A percentile compares a stretch with the other conserved stretches of the same genome.
Evolutionary conservation across 2,113 vertebrate genomes (phyloP).

Genomic region (Echinops telfairi): DNA sequence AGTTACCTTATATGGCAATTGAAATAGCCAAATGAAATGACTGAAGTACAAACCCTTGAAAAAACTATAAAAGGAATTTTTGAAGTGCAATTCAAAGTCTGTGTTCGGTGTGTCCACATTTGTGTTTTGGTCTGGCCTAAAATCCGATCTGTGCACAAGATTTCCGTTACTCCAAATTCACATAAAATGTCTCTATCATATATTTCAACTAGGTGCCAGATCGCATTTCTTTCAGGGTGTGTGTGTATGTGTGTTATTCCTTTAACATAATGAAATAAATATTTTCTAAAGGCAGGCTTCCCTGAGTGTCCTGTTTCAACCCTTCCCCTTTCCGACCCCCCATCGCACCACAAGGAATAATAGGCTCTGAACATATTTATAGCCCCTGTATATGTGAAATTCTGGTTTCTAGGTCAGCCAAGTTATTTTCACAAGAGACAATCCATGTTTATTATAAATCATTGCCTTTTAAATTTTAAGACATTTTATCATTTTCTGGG

Average conservation of each 20-base stretch:
- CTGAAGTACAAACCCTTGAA: slow-evolving; percentile 38
- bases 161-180: slow-evolving; percentile 56
- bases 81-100: slow-evolving; percentile 54
- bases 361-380: not conserved
- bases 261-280: slow-evolving; percentile 24
- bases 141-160: slow-evolving; percentile 53
- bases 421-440: not conserved
- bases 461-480: slow-evolving; percentile 52
- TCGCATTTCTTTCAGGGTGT: not conserved
- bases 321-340: not conserved
- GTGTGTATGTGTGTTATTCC: too few relatives aligned
- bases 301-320: not conserved
- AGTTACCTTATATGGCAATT: slow-evolving; percentile 67
- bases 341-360: not conserved
- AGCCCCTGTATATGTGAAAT: not conserved
- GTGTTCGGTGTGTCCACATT: slow-evolving; percentile 48
- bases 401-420: slow-evolving; percentile 25
- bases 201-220: not conserved
- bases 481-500: slow-evolving; percentile 33
- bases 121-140: slow-evolving; percentile 22
- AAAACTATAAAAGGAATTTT: slow-evolving; percentile 68
- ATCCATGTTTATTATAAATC: slow-evolving; percentile 52
- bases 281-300: not conserved
- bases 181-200: not conserved
- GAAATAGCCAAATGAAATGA: slow-evolving; percentile 61